Conservation (phyloP, 1,140 invertebrate species). For the Oscheius sp. region DNA sequence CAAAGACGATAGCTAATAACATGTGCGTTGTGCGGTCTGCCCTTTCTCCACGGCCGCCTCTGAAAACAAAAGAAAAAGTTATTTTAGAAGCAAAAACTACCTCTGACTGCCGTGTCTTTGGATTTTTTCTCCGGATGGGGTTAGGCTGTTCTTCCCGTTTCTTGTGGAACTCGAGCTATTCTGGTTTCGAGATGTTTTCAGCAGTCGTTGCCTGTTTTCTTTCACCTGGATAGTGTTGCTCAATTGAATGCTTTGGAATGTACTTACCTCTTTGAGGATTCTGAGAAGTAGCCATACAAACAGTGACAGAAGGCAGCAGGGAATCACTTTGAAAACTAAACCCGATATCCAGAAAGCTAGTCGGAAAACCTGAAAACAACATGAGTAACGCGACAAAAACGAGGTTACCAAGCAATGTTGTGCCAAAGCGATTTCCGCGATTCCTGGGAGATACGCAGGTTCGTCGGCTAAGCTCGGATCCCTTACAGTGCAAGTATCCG, state of each 20-base stretch:
- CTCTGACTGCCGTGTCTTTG: slow-evolving; percentile 19
- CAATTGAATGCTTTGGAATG: not conserved
- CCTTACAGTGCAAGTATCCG: slow-evolving; percentile 7
- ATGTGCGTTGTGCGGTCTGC: slow-evolving; percentile 56
- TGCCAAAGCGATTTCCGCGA: slow-evolving; percentile 53
- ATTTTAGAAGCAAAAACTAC: slow-evolving; percentile 7
- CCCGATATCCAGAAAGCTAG: slow-evolving; percentile 61
- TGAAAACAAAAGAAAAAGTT: slow-evolving; percentile 15
- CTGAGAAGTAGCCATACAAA: slow-evolving; percentile 53
- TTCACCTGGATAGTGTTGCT: slow-evolving; percentile 5
- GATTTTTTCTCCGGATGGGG: slow-evolving; percentile 8
- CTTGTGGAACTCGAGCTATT: slow-evolving; percentile 10
- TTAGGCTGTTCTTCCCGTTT: slow-evolving; percentile 36
- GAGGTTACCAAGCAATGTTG: slow-evolving; percentile 42
- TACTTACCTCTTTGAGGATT: slow-evolving; percentile 51
- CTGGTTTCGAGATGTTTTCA: slow-evolving; percentile 18
- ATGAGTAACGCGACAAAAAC: not conserved
- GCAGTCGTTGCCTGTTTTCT: slow-evolving; percentile 29
- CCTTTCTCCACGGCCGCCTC: slow-evolving; percentile 36
- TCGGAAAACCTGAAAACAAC: slow-evolving; percentile 50
- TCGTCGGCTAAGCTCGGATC: slow-evolving; percentile 21
- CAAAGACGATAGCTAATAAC: slow-evolving; percentile 55
- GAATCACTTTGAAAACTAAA: slow-evolving; percentile 56
- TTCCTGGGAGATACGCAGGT: slow-evolving; percentile 55
- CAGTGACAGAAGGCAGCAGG: slow-evolving; percentile 50